Evolutionary conservation across 2,797 vertebrate species (phyloP).

Genomic region (Macroramphosus scolopax): DNA sequence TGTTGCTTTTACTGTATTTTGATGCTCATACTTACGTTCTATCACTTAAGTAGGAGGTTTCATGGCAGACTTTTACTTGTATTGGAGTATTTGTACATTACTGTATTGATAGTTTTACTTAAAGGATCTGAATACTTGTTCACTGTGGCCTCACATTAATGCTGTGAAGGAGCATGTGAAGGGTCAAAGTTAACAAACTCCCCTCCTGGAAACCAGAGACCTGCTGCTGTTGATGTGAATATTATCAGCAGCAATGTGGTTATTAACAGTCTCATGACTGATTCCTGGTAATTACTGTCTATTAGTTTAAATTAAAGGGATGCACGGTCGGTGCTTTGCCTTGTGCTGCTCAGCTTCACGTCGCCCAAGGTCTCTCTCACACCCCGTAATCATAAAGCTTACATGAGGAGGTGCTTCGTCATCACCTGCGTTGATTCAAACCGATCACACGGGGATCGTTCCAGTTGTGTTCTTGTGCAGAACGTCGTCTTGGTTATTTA

Average conservation of each 20-base stretch:
- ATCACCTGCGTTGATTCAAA: constrained; percentile 49
- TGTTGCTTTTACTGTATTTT: no score
- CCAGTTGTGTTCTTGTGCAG: constrained; percentile 1
- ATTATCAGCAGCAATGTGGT: constrained; percentile 48
- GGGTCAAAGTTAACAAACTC: no score
- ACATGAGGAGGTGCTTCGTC: constrained; percentile 50
- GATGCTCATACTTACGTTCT: no score
- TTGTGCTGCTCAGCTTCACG: constrained; percentile 41
- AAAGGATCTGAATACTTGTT: no score
- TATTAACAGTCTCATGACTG: constrained; percentile 66
- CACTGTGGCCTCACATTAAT: no score
- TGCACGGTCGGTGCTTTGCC: constrained; percentile 36
- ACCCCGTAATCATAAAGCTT: constrained; percentile 62
- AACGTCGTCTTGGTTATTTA: constrained; percentile 9
- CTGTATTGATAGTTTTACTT: no score
- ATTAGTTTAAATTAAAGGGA: constrained; percentile 77
- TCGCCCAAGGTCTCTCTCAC: constrained; percentile 54
- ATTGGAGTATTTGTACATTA: no score
- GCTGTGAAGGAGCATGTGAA: no score
- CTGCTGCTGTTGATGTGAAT: constrained; percentile 31
- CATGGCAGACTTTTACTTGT: no score
- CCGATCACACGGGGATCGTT: constrained; percentile 8
- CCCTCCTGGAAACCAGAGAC: no score
- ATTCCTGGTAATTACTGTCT: constrained; percentile 69
- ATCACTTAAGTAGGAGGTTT: no score